Base-by-base conservation (phyloP, 2,113 vertebrate genomes). In the Podilymbus podiceps region DNA sequence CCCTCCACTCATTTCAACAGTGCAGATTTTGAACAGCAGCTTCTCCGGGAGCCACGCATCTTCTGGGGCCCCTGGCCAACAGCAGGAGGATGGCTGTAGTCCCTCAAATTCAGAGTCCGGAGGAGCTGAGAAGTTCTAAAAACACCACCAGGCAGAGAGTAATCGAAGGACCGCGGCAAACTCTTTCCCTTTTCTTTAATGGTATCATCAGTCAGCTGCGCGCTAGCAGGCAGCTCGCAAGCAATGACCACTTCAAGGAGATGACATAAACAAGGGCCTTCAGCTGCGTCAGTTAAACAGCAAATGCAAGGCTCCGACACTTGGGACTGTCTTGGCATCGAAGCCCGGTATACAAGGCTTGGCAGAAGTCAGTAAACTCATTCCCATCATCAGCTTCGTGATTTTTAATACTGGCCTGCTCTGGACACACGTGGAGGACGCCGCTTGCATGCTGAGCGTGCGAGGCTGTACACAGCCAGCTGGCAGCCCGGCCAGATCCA, bases 401-500 rank as follows among this genome's bases (percentile, higher is more conserved):
- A 89, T 62, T 96, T 91, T 89, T 85, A 89, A 52, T 38, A 63
- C 21, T 89, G 93, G 95, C 87, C 81, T 82, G 77, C 62, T 91
- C 69, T 42, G 74, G 84, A 92, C 69, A 82, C 89, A 95, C 44
- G 1, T 91, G 93, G 91, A 95, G 62, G 69, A 85, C 1, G 5
- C 79, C 28, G 79, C 50, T 95, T 28, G 30, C 92, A 90, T 5
- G 62, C 73, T 0, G 52, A 86, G 81, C 23, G 46, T 53, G 2
- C 2, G 1, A 93, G 89, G 84, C 89, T 95, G 44, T 5, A 52
- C 35, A 23, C 40, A 93, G 96, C 95, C 96, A 97, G 95, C 95
- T 97, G 96, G 96, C 96, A 94, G 81, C 94, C 88, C 93, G 94
- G 94, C 67, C 87, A 91, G 93, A 96, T 59, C 90, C 18, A 7